Base-by-base conservation (phyloP, 1,140 invertebrate genomes). In the Neodiprion lecontei region DNA sequence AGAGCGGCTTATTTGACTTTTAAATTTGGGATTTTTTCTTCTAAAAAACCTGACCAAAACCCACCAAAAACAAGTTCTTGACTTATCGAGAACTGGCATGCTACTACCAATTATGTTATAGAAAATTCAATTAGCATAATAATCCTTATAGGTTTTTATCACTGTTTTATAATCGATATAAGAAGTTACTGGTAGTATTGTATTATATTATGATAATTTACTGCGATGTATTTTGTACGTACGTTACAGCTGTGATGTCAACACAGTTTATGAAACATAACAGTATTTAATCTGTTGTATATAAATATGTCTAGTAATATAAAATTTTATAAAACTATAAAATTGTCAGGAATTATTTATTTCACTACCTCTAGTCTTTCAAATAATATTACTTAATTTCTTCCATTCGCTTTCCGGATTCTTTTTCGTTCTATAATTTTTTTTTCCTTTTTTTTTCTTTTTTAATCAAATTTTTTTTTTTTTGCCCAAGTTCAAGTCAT, bases 231-330 rank as follows among this genome's bases (percentile, higher is more conserved):
- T 40, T 40, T 40, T 40, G 28, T 40, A 40, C 28, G 28, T 40
- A 40, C 2, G 28, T 40, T 1, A 40, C 28, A 40, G 28, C 28
- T 40, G 28, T 40, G 28, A 40, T 40, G 28, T 40, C 28, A 40
- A 40, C 28, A 40, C 28, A 40, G 28, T 40, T 40, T 40, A 40
- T 40, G 28, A 40, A 40, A 40, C 28, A 40, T 40, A 40, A 40
- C 28, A 14, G 11, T 8, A 61, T 61, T 61, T 17, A 61, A 61
- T 61, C 53, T 61, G 53, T 61, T 61, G 53, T 61, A 61, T 61
- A 61, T 61, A 9, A 61, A 61, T 61, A 61, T 61, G 53, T 61
- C 11, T 61, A 61, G 53, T 61, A 61, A 61, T 61, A 61, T 61
- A 61, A 61, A 61, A 61, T 61, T 14, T 61, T 61, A 14, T 12